Conservation (phyloP, 2,888 invertebrate species). For the Drosophila crucigera region DNA sequence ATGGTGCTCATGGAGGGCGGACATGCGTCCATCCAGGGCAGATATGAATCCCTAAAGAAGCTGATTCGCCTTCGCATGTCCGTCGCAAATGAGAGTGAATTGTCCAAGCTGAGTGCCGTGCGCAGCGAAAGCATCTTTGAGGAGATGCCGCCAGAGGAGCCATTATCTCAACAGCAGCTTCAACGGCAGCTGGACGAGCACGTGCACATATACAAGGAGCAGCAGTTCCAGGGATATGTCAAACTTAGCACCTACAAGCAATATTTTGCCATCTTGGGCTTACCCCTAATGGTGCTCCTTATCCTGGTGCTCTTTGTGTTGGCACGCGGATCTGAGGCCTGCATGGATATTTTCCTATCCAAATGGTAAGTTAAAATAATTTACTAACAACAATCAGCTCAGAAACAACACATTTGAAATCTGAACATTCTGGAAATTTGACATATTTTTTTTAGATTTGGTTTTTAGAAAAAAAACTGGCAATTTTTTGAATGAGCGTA, state of each 20-base stretch:
- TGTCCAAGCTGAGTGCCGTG: constrained; percentile 60
- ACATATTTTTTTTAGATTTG: too few species aligned
- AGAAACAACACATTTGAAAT: not conserved
- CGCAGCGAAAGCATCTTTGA: constrained; percentile 76
- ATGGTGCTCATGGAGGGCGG: constrained; percentile 87
- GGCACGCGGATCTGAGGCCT: constrained; percentile 88
- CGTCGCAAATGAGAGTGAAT: constrained; percentile 75
- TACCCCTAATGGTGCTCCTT: constrained; percentile 75
- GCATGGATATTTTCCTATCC: constrained; percentile 91
- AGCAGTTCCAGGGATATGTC: constrained; percentile 88
- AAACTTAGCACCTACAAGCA: constrained; percentile 87
- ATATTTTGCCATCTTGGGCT: constrained; percentile 87
- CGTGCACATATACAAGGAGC: constrained; percentile 86
- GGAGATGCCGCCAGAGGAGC: constrained; percentile 52
- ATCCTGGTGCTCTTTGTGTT: constrained; percentile 86
- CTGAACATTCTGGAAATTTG: too few species aligned
- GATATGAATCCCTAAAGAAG: constrained; percentile 85
- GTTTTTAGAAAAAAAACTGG: not conserved
- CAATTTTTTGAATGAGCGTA: not conserved
- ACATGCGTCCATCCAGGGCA: constrained; percentile 80
- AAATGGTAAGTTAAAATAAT: constrained; percentile 87
- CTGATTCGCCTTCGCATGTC: constrained; percentile 86
- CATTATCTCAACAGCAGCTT: constrained; percentile 86
- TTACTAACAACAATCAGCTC: not conserved
- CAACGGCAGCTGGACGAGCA: constrained; percentile 86